Evolutionary conservation across 1,140 invertebrate species (phyloP).

Genomic region (Sarcophaga bullata): DNA sequence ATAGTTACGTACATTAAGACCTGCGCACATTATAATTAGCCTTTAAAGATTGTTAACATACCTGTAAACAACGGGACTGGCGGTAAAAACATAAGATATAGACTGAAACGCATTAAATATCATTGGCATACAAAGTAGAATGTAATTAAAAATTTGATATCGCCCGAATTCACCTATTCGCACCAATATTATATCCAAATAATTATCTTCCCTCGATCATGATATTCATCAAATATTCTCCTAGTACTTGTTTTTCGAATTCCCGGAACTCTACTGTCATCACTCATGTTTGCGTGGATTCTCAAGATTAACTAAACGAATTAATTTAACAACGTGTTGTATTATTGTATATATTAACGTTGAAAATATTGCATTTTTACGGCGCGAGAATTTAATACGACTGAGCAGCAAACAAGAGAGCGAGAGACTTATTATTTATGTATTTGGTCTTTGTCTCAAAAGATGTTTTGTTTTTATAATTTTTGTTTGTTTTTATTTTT

Average conservation of each 20-base stretch:
- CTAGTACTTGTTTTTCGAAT: background rate
- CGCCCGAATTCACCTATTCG: conserved; percentile 67
- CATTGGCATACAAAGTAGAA: conserved; percentile 68
- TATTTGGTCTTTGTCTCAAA: too few species aligned
- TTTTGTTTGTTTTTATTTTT: too few species aligned
- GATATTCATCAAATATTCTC: background rate
- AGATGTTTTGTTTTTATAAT: too few species aligned
- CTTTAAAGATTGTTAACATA: too few species aligned
- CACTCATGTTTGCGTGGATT: background rate
- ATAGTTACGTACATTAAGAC: too few species aligned
- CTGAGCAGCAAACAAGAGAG: too few species aligned
- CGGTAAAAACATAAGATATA: conserved; percentile 71
- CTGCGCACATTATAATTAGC: too few species aligned
- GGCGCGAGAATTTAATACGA: too few species aligned
- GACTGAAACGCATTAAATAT: conserved; percentile 69
- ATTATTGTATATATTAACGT: too few species aligned
- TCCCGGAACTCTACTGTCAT: background rate
- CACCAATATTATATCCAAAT: conserved; percentile 58
- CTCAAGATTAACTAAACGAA: background rate
- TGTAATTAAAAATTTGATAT: conserved; percentile 69
- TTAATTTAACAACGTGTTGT: too few species aligned
- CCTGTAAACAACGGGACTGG: conserved; percentile 71
- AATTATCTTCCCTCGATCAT: conserved; percentile 48
- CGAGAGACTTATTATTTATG: too few species aligned
- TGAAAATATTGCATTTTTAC: too few species aligned